Percentiles rank a stretch among this genome's conserved stretches.
These are phyloP conservation scores for Willowsia nigromaculata DNA, from an alignment of 2,888 invertebrate species.

Conservation along the genomic window DNA sequence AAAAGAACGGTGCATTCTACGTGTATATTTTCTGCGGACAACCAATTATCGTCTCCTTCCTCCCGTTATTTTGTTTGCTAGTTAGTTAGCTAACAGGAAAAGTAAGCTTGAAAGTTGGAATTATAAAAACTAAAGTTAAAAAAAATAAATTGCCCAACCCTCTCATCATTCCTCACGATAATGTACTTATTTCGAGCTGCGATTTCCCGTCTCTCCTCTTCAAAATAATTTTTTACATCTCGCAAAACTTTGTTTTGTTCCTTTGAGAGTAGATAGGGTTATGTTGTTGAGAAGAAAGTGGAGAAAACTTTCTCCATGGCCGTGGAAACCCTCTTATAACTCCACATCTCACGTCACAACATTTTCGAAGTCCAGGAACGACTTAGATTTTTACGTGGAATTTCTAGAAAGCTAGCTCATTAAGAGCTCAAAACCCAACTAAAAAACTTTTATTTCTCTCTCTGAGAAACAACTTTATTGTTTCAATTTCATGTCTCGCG, in stretches of 20 bases:
- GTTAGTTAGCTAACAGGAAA: not conserved
- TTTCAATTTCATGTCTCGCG: not conserved
- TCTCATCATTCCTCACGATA: too few relatives aligned
- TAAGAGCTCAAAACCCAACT: slow-evolving; percentile 17
- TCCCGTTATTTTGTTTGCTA: not conserved
- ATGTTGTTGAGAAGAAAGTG: too few relatives aligned
- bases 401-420: slow-evolving; percentile 30
- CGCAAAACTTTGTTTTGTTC: too few relatives aligned
- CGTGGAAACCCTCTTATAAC: too few relatives aligned
- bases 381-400: slow-evolving; percentile 26
- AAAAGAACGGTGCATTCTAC: too few relatives aligned
- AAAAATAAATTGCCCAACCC: not conserved
- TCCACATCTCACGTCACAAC: not conserved
- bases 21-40: not conserved
- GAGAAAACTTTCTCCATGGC: too few relatives aligned
- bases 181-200: too few relatives aligned
- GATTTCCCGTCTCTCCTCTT: too few relatives aligned
- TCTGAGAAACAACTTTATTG: slow-evolving; percentile 37
- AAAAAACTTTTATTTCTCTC: slow-evolving; percentile 9
- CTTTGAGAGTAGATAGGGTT: too few relatives aligned
- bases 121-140: not conserved
- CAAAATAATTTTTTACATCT: too few relatives aligned
- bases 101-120: not conserved
- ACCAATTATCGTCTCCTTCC: not conserved
- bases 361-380: not conserved